Conservation (phyloP, 2,113 vertebrate species). For the Eretmochelys imbricata region DNA sequence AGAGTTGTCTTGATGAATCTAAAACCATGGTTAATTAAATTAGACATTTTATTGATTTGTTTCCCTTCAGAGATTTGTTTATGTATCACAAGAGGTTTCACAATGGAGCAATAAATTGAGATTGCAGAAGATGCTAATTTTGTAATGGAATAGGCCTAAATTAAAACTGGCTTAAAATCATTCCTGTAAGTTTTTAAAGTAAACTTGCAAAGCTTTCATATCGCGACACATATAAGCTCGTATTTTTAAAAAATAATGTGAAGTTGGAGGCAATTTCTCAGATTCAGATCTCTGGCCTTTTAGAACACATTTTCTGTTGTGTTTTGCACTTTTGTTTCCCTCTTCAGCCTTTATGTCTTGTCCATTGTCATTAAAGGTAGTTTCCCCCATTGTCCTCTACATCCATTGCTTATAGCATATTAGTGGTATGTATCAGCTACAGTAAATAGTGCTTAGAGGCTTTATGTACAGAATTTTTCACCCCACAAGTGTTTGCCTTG, state of each 20-base stretch:
- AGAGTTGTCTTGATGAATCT: slow-evolving; percentile 77
- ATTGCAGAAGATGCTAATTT: slow-evolving; percentile 72
- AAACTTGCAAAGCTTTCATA: slow-evolving; percentile 60
- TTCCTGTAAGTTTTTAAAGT: slow-evolving; percentile 64
- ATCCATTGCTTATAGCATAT: slow-evolving; percentile 34
- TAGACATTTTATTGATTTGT: slow-evolving; percentile 83
- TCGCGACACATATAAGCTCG: slow-evolving; percentile 32
- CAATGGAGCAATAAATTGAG: slow-evolving; percentile 80
- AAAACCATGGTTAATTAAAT: slow-evolving; percentile 81
- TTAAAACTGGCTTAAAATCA: slow-evolving; percentile 78
- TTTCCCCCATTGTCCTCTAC: neutral
- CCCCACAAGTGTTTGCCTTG: slow-evolving; percentile 74
- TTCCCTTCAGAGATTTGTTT: slow-evolving; percentile 80
- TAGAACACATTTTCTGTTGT: slow-evolving; percentile 30
- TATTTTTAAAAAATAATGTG: neutral
- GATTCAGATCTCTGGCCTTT: neutral
- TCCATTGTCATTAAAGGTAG: slow-evolving; percentile 48
- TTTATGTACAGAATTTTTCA: slow-evolving; percentile 59
- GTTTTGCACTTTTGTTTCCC: slow-evolving; percentile 61
- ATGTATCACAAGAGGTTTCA: slow-evolving; percentile 71
- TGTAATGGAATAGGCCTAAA: slow-evolving; percentile 69
- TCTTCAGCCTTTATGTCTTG: slow-evolving; percentile 56
- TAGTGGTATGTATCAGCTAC: slow-evolving; percentile 32
- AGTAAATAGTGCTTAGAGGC: slow-evolving; percentile 58
- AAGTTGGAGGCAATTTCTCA: neutral